Evolutionary conservation across 2,113 vertebrate species (phyloP).

Genomic region (Dascyllus trimaculatus): DNA sequence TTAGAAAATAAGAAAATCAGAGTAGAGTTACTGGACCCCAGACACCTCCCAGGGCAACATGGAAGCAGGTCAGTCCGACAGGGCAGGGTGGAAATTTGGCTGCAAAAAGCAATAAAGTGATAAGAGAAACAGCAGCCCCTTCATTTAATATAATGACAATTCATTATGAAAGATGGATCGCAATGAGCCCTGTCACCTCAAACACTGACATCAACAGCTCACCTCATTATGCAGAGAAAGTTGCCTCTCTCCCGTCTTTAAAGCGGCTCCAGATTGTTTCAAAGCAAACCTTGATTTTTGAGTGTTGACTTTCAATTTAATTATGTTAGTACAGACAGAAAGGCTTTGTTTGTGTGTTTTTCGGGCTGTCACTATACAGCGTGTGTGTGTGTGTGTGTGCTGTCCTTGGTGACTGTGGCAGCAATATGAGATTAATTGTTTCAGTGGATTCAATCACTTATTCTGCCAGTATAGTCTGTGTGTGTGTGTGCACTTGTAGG

Average conservation of each 20-base stretch:
- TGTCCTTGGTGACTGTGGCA: neutral
- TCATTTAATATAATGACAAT: conserved; percentile 13
- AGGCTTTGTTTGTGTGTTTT: conserved; percentile 2
- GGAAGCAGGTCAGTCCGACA: conserved; percentile 26
- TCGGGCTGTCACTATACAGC: neutral
- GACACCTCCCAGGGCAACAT: conserved; percentile 16
- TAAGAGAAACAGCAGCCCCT: conserved; percentile 15
- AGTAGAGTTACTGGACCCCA: conserved; percentile 17
- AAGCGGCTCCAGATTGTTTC: conserved; percentile 13
- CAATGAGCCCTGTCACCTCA: neutral
- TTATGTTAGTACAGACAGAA: neutral
- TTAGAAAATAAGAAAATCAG: conserved; percentile 28
- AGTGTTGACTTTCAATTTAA: neutral
- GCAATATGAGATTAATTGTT: conserved; percentile 35
- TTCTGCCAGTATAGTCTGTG: neutral
- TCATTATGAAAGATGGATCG: conserved; percentile 28
- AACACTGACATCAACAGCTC: neutral
- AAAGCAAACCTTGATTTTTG: conserved; percentile 19
- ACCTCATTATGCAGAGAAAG: conserved; percentile 12
- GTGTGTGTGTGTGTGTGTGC: neutral
- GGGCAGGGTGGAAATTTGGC: conserved; percentile 28
- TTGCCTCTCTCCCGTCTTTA: neutral
- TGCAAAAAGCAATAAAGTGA: conserved; percentile 18
- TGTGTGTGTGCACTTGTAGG: neutral
- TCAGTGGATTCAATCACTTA: conserved; percentile 40